Conservation (phyloP, 2,888 invertebrate species). For the Netelia melanura region DNA sequence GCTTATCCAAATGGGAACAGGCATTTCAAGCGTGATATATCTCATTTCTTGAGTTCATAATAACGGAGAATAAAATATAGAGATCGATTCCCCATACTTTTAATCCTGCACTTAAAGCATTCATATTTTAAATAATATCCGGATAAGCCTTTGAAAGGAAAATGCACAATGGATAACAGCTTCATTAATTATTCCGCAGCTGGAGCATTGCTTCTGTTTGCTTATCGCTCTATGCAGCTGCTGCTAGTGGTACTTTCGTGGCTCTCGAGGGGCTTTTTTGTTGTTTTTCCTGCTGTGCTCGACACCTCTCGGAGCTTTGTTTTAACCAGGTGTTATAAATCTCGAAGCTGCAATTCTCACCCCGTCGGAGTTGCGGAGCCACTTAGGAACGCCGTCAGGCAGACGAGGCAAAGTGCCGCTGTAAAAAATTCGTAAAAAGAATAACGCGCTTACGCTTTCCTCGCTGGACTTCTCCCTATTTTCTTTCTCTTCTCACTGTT, state of each 20-base stretch:
- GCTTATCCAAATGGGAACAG: too few relatives aligned
- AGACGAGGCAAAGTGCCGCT: slow-evolving; percentile 39
- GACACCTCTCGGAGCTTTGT: slow-evolving; percentile 29
- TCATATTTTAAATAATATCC: background rate
- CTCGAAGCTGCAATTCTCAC: slow-evolving; percentile 64
- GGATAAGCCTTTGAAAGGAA: slow-evolving; percentile 26
- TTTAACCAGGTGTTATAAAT: slow-evolving; percentile 57
- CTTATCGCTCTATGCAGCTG: slow-evolving; percentile 42
- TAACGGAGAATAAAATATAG: too few relatives aligned
- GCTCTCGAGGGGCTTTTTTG: slow-evolving; percentile 30
- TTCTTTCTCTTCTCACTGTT: background rate
- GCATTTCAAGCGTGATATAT: too few relatives aligned
- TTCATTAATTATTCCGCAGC: slow-evolving; percentile 55
- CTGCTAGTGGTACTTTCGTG: slow-evolving; percentile 31
- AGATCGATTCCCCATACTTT: background rate
- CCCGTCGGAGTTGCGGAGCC: slow-evolving; percentile 57
- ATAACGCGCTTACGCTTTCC: slow-evolving; percentile 36
- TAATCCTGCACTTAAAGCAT: background rate
- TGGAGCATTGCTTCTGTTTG: slow-evolving; percentile 29
- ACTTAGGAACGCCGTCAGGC: slow-evolving; percentile 57
- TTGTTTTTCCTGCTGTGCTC: slow-evolving; percentile 23
- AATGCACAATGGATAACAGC: slow-evolving; percentile 32
- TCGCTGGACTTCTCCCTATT: background rate
- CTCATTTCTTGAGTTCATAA: too few relatives aligned
- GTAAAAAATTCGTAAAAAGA: slow-evolving; percentile 64